phyloP scores from a whole-genome alignment of 2,797 vertebrate species.

The Simalia tracyae region DNA sequence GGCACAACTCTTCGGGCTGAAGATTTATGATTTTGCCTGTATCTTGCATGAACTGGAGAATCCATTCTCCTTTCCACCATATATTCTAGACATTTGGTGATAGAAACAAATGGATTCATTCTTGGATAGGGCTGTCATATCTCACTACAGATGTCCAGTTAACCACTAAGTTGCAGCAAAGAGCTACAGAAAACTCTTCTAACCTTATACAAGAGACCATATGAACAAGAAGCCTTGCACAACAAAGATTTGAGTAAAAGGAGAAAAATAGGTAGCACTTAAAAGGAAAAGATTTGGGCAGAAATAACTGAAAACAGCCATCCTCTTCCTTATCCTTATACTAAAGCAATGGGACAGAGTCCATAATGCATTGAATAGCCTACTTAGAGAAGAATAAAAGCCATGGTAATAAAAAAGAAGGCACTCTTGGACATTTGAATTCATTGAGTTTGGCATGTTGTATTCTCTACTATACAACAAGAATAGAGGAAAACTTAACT shows the following conservation, averaged over 20 bases:
- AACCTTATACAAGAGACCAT: background rate
- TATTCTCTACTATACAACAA: background rate
- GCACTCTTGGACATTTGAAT: background rate
- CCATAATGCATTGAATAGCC: background rate
- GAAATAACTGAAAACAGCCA: background rate
- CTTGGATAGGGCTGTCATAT: background rate
- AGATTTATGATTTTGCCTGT: background rate
- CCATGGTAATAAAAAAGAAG: background rate
- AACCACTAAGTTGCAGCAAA: background rate
- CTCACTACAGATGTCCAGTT: background rate
- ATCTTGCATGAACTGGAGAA: background rate
- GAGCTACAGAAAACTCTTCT: background rate
- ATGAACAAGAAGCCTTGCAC: background rate
- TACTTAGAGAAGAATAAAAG: background rate
- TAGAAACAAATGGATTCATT: background rate
- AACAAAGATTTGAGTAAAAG: background rate
- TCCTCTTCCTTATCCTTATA: background rate
- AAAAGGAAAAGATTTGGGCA: background rate
- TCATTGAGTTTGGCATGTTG: background rate
- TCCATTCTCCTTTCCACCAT: background rate
- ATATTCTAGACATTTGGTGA: background rate
- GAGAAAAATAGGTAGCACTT: background rate
- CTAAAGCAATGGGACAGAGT: background rate
- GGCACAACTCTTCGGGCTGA: background rate
- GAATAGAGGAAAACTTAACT: background rate